phyloP scores from a whole-genome alignment of 2,888 invertebrate species.

The Drosophila anceps region DNA sequence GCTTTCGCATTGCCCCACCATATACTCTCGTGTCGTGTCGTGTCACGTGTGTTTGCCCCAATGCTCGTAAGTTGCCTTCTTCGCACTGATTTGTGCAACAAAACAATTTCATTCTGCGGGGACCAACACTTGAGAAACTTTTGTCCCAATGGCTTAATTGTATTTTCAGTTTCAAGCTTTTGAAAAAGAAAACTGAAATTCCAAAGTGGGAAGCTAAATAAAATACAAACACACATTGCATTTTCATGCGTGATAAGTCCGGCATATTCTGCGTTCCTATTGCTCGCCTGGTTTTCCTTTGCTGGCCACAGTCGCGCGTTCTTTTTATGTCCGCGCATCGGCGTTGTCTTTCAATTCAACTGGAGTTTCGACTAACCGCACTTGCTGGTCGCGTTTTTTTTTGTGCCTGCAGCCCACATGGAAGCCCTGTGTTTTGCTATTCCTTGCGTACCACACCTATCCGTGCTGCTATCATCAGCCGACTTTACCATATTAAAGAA shows the following conservation, averaged over 20 bases:
- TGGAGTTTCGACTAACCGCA: conserved; percentile 29
- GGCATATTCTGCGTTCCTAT: conserved; percentile 30
- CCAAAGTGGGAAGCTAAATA: conserved; percentile 16
- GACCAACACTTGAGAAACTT: conserved; percentile 57
- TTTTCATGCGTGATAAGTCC: conserved; percentile 68
- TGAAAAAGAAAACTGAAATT: conserved; percentile 7
- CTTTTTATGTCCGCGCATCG: conserved; percentile 33
- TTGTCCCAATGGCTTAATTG: conserved; percentile 73
- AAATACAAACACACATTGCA: conserved; percentile 26
- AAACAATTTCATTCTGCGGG: conserved; percentile 52
- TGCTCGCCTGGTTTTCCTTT: conserved; percentile 11
- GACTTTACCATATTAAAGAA: conserved; percentile 18
- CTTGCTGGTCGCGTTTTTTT: conserved; percentile 18
- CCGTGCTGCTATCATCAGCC: conserved; percentile 10
- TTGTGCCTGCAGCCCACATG: conserved; percentile 3
- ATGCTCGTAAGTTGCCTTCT: conserved; percentile 34
- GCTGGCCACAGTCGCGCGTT: conserved; percentile 1
- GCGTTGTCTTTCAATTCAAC: conserved; percentile 58
- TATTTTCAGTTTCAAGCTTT: conserved; percentile 59
- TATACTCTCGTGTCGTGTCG: background rate
- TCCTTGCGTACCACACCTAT: conserved; percentile 8
- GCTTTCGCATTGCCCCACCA: conserved; percentile 31
- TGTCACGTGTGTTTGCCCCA: conserved; percentile 11
- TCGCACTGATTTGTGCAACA: conserved; percentile 49
- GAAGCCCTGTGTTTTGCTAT: conserved; percentile 10